Base-by-base conservation (phyloP, 2,888 invertebrate genomes). In the Galerucella calmariensis region DNA sequence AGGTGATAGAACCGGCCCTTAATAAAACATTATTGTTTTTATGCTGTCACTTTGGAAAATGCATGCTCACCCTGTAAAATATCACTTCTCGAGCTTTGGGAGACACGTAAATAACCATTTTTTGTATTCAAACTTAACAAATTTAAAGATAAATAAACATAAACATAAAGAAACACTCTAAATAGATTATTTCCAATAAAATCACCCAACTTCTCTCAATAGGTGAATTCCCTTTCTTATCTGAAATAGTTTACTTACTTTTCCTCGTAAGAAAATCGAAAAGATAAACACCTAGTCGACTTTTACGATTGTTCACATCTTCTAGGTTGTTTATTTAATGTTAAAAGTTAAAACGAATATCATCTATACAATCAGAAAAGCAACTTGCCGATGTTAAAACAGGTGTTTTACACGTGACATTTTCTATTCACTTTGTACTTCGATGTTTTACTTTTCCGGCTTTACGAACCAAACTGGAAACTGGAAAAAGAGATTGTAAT, bases 311-410 rank as follows among this genome's bases (percentile, higher is more conserved):
- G 69, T 69, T 69, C 69, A 48, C 69, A 69, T 69, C 53, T 53
- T 69, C 53, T 35, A 16, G 6, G n/a, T 1, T 69, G 53, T 69
- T 69, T 69, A 69, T 62, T 69, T 69, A 53, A 51, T 51, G 69
- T 62, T 69, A 62, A 48, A 69, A 69, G 69, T 69, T 69, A 63
- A 53, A 51, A 41, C 41, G 63, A 69, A 69, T 69, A 69, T 69
- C 62, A 48, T 27, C 69, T 51, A 20, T 41, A 69, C 69, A 63
- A 63, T 69, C 35, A 62, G 48, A 53, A 69, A 51, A 44, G 24
- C 51, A 41, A 51, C 61, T 69, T 69, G n/a, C 41, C 14, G 51
- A 44, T 53, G 62, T 61, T 69, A 69, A 69, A 69, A 69, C 69
- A 69, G 63, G 69, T 63, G 69, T 69, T 69, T 53, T 63, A 69